Evolutionary conservation across 2,888 invertebrate species (phyloP).

Genomic region (Dichetophora obliterata): DNA sequence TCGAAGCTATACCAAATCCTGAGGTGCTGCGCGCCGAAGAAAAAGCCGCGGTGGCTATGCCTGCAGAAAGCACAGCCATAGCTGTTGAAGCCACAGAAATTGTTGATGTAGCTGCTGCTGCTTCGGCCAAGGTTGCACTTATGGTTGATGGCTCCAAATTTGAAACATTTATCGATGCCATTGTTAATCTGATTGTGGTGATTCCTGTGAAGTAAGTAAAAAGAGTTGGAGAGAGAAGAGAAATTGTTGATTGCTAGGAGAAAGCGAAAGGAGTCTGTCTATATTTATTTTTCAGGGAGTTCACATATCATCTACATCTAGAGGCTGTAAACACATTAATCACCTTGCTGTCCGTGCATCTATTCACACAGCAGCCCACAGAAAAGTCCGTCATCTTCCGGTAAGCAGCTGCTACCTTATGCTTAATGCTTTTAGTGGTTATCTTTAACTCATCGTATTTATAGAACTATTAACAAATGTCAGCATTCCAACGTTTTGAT

Average conservation of each 20-base stretch:
- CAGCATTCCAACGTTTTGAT: conserved; percentile 74
- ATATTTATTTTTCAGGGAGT: conserved; percentile 73
- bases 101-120: conserved; percentile 41
- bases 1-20: conserved; percentile 74
- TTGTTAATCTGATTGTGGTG: conserved; percentile 69
- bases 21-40: conserved; percentile 55
- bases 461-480: conserved; percentile 67
- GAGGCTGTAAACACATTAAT: conserved; percentile 90
- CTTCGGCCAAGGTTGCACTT: conserved; percentile 50
- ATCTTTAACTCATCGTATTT: background rate
- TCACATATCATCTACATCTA: conserved; percentile 86
- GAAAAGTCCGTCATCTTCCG: conserved; percentile 77
- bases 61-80: conserved; percentile 54
- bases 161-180: conserved; percentile 68
- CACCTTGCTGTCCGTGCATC: conserved; percentile 89
- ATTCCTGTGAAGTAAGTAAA: conserved; percentile 67
- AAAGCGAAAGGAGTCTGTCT: too few relatives aligned
- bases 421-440: background rate
- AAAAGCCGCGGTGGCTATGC: conserved; percentile 47
- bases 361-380: conserved; percentile 80
- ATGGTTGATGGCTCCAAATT: conserved; percentile 68
- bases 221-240: background rate
- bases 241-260: too few relatives aligned
- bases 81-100: conserved; percentile 60
- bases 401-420: conserved; percentile 40